phyloP scores from a whole-genome alignment of 1,140 invertebrate genomes.

The Euura lappo region DNA sequence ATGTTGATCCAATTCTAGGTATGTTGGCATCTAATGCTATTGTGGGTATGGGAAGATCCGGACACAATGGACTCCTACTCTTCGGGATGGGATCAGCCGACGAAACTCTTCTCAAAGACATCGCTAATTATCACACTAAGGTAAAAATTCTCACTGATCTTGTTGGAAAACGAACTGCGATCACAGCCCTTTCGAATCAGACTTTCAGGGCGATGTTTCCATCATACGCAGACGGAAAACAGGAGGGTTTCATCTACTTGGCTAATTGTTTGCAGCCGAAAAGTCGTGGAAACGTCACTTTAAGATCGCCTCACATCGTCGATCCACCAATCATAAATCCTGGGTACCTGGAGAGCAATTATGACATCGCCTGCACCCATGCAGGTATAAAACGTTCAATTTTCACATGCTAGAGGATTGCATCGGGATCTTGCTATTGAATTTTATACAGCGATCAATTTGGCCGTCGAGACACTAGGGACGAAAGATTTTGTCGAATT shows the following conservation, averaged over 20 bases:
- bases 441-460: slow-evolving; percentile 62
- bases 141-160: slow-evolving; percentile 47
- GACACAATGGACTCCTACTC: slow-evolving; percentile 65
- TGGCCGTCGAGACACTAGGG: slow-evolving; percentile 63
- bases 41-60: slow-evolving; percentile 60
- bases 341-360: slow-evolving; percentile 68
- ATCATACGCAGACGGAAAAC: slow-evolving; percentile 63
- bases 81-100: slow-evolving; percentile 73
- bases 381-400: slow-evolving; percentile 53
- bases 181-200: slow-evolving; percentile 45
- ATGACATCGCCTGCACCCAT: slow-evolving; percentile 69
- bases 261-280: slow-evolving; percentile 70
- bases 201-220: slow-evolving; percentile 71
- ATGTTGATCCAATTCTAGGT: slow-evolving; percentile 37
- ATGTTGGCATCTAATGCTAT: slow-evolving; percentile 67
- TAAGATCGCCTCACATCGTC: slow-evolving; percentile 63
- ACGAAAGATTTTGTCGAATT: slow-evolving; percentile 66
- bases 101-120: slow-evolving; percentile 67
- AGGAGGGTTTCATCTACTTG: slow-evolving; percentile 74
- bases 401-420: too few relatives aligned
- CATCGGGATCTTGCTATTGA: not conserved
- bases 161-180: slow-evolving; percentile 7
- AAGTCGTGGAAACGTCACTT: slow-evolving; percentile 68
- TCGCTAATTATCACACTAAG: slow-evolving; percentile 70
- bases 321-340: slow-evolving; percentile 78